Evolutionary conservation across 2,113 vertebrate genomes (phyloP).

Genomic region (Dasypus novemcinctus): DNA sequence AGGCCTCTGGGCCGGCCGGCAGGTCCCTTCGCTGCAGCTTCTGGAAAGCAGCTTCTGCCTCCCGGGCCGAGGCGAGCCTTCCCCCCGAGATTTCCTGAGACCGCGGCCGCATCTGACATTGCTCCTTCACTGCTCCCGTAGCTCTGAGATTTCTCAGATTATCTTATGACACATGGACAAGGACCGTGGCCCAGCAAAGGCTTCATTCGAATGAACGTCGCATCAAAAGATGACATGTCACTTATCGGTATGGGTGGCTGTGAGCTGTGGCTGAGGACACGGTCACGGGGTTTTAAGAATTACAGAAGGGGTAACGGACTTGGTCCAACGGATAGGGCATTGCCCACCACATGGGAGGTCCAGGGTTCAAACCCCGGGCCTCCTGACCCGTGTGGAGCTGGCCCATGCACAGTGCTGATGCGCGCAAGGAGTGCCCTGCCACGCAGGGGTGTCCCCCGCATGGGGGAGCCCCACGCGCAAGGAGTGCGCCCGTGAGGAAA

Average conservation of each 20-base stretch:
- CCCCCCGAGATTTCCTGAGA: background rate
- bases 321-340: too few relatives aligned
- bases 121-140: background rate
- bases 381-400: too few relatives aligned
- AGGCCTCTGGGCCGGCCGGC: background rate
- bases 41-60: background rate
- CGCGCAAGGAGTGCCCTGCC: too few relatives aligned
- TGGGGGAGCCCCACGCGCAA: too few relatives aligned
- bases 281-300: slow-evolving; percentile 72
- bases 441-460: too few relatives aligned
- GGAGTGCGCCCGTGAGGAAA: too few relatives aligned
- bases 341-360: too few relatives aligned
- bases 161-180: background rate
- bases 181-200: background rate
- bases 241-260: slow-evolving; percentile 66
- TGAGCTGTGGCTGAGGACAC: slow-evolving; percentile 24
- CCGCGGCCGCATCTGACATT: fast-evolving
- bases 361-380: too few relatives aligned
- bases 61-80: background rate
- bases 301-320: too few relatives aligned
- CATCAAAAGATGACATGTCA: slow-evolving; percentile 67
- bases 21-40: background rate
- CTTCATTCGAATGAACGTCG: slow-evolving; percentile 56
- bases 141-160: background rate
- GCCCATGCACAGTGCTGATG: too few relatives aligned